phyloP scores from a whole-genome alignment of 2,888 invertebrate species.

The Sipunculus nudus region DNA sequence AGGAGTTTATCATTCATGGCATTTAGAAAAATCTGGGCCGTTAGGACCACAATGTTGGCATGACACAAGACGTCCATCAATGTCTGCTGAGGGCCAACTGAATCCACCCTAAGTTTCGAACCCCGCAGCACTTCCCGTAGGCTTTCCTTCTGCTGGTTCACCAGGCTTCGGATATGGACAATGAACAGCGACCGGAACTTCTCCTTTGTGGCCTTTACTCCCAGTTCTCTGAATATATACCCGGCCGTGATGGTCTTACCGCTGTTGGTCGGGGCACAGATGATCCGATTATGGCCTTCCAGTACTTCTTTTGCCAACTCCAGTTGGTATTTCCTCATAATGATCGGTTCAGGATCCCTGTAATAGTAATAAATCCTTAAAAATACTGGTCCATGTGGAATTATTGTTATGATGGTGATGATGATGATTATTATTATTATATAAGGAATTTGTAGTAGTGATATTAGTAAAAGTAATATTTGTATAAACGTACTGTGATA shows the following conservation, averaged over 20 bases:
- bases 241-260: conserved; percentile 26
- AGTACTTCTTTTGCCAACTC: conserved; percentile 16
- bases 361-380: too few relatives aligned
- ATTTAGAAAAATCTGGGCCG: conserved; percentile 30
- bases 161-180: conserved; percentile 21
- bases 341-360: too few relatives aligned
- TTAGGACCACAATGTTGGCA: conserved; percentile 20
- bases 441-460: too few relatives aligned
- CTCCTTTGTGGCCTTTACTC: too few relatives aligned
- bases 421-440: too few relatives aligned
- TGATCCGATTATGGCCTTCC: conserved; percentile 17
- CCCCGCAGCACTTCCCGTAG: neutral
- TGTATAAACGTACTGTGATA: too few relatives aligned
- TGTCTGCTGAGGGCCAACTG: neutral
- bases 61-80: neutral
- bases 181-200: conserved; percentile 22
- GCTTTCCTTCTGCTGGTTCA: conserved; percentile 18
- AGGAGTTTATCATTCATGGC: conserved; percentile 10
- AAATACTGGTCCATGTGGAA: too few relatives aligned
- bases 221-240: conserved; percentile 8
- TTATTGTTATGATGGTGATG: too few relatives aligned
- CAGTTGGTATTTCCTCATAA: conserved; percentile 17
- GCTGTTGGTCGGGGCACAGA: conserved; percentile 25
- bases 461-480: too few relatives aligned
- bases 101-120: neutral